Evolutionary conservation across 2,888 invertebrate genomes (phyloP), one percentile per base, ranked within the genome.

Genomic region (Drosophila atroscutellata): DNA sequence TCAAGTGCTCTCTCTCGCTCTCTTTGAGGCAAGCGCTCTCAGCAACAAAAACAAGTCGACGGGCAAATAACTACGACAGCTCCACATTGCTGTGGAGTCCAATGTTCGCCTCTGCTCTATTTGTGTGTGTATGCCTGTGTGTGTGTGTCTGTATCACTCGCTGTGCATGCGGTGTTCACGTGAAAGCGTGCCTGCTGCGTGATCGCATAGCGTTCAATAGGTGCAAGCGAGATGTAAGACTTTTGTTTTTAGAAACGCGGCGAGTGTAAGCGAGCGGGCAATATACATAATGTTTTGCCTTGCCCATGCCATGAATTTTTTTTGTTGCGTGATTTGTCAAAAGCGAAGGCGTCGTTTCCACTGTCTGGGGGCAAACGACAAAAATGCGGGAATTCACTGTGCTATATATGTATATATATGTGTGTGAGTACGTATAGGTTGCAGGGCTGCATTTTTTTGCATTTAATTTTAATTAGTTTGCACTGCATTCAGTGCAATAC

Each of bases 91-190:
- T 57, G 80, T 70, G 77, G 78, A 89, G 86, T 89, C 84, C 87
- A 86, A 89, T 82, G 81, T 80, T 80, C 85, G 77, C 79, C 79
- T 68, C 62, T 67, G 64, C 24, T 59, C 39, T 65, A 65, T 50
- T n/a, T 51, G 18, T 55, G 47, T 50, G 20, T 70, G 20, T 49
- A 24, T 47, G 15, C 45, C 39, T 50, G 24, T 66, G 39, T 63
- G 26, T 60, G 57, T 79, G 67, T 75, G 68, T 74, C 36, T 75
- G 75, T 77, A 87, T 82, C 91, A 90, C 81, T 87, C 83, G 79
- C 77, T 88, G 77, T 89, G 81, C 91, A 91, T 91, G 91, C 91
- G 95, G 92, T 95, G 95, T 96, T 96, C 97, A 97, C 97, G 97
- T 97, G 97, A 95, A 95, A 95, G 94, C 94, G 93, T 93, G 93